phyloP scores from a whole-genome alignment of 2,113 vertebrate genomes.

The Natator depressus region DNA sequence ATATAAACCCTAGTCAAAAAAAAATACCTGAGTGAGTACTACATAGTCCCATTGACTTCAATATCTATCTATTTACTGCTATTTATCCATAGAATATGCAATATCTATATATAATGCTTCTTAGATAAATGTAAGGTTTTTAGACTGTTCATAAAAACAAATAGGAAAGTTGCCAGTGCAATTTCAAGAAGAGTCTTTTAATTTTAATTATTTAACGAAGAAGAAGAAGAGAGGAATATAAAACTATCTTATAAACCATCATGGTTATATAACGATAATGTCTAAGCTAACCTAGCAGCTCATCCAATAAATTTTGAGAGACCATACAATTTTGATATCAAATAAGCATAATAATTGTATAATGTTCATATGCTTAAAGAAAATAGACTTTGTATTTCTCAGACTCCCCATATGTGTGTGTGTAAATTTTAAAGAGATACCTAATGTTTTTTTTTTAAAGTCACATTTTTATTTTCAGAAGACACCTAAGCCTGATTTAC shows the following conservation, averaged over 20 bases:
- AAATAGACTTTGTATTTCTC: not conserved
- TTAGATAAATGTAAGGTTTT: not conserved
- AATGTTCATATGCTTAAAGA: not conserved
- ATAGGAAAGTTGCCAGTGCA: not conserved
- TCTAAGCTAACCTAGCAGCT: not conserved
- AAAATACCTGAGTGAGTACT: not conserved
- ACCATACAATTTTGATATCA: not conserved
- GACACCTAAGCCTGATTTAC: not conserved
- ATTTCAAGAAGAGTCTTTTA: not conserved
- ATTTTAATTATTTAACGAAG: not conserved
- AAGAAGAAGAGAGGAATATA: not conserved
- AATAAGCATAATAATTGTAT: not conserved
- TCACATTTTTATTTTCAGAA: not conserved
- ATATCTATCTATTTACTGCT: not conserved
- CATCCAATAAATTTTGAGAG: not conserved
- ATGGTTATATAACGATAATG: not conserved
- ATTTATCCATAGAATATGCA: not conserved
- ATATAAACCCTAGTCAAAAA: not conserved
- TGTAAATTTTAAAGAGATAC: fast-evolving
- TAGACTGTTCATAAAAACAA: not conserved
- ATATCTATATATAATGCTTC: not conserved
- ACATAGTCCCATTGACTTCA: not conserved
- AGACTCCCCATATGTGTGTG: not conserved
- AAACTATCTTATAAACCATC: not conserved
- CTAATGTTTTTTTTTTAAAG: not conserved